Evolutionary conservation across 2,797 vertebrate species (phyloP).

Genomic region (Vipera latastei): DNA sequence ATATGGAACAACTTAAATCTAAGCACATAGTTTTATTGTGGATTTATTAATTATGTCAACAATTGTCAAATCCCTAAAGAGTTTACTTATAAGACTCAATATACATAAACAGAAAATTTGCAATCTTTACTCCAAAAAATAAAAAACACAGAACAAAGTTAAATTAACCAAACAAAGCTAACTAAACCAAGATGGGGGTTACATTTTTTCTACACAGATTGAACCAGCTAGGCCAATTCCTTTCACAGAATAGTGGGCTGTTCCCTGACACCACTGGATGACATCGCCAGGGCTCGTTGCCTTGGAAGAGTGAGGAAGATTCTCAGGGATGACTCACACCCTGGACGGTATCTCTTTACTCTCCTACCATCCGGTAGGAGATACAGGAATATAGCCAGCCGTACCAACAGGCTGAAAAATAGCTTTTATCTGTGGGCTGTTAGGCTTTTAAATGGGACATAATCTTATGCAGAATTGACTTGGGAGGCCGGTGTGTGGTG

Average conservation of each 20-base stretch:
- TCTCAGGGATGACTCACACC: no score
- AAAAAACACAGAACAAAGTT: background rate
- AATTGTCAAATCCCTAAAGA: background rate
- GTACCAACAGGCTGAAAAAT: no score
- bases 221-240: background rate
- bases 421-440: no score
- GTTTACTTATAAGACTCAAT: background rate
- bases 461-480: no score
- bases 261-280: no score
- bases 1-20: background rate
- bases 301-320: no score
- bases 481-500: no score
- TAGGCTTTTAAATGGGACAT: no score
- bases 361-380: no score
- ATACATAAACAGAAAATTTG: background rate
- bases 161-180: background rate
- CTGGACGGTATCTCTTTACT: no score
- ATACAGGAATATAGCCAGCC: no score
- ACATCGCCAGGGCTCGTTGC: no score
- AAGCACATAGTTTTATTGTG: background rate
- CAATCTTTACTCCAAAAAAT: background rate
- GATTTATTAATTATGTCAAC: background rate
- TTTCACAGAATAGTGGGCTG: background rate
- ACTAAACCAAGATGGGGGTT: background rate
- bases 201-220: background rate